A percentile compares a stretch with the other conserved stretches of the same genome.
These are phyloP conservation scores for Hemichromis elongatus DNA, from an alignment of 2,113 vertebrate genomes.

Conservation along the genomic window DNA sequence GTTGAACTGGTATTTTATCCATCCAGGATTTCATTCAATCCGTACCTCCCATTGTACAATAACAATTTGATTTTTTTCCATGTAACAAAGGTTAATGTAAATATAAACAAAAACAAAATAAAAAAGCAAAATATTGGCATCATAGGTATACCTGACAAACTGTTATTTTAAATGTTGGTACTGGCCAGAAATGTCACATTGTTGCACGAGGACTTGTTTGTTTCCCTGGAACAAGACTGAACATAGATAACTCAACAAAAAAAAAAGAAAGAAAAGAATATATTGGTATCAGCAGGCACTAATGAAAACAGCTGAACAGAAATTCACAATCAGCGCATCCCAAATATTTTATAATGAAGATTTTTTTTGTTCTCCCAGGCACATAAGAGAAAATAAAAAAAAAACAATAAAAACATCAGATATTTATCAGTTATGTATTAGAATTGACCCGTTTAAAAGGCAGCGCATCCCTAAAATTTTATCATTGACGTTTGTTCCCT, in stretches of 20 bases:
- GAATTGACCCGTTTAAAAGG: neutral
- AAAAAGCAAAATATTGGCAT: fast-evolving
- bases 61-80: neutral
- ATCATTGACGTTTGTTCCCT: neutral
- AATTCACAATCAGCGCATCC: neutral
- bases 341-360: neutral
- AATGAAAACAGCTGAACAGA: neutral
- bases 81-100: neutral
- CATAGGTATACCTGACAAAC: neutral
- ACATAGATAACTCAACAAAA: fast-evolving
- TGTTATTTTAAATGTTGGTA: neutral
- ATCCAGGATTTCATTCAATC: neutral
- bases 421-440: neutral
- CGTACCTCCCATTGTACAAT: neutral
- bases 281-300: fast-evolving
- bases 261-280: neutral
- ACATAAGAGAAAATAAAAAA: neutral
- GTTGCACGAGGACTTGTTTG: fast-evolving
- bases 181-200: neutral
- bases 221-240: neutral
- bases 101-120: neutral
- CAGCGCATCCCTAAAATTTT: neutral
- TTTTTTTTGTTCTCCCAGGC: neutral
- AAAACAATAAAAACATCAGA: neutral
- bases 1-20: neutral